Conservation (phyloP, 2,113 vertebrate species). For the Centropus bengalensis region DNA sequence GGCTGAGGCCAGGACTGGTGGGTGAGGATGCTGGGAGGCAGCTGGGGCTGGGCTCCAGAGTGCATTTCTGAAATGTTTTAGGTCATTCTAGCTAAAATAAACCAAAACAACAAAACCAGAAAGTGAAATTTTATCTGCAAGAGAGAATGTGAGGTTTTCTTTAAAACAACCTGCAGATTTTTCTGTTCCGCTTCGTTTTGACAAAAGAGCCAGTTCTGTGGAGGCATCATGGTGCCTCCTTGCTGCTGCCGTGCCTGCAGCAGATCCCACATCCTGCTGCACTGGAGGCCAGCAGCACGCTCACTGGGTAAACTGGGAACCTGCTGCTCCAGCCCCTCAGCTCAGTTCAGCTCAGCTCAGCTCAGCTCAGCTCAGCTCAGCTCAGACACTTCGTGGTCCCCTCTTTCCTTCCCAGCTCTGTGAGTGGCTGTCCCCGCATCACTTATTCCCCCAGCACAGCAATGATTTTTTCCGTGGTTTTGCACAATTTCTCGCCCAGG, state of each 20-base stretch:
- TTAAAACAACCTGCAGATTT: background rate
- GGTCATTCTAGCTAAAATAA: constrained; percentile 28
- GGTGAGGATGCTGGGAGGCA: background rate
- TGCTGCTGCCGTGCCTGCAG: background rate
- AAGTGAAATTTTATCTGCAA: background rate
- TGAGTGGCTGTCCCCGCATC: accelerated
- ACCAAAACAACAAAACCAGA: constrained; percentile 5
- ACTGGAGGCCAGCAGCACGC: background rate
- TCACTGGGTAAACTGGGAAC: background rate
- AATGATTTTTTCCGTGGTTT: background rate
- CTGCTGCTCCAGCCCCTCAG: accelerated
- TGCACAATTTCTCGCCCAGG: background rate
- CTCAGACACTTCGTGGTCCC: accelerated
- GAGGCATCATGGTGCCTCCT: background rate
- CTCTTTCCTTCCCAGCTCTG: background rate
- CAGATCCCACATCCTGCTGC: background rate
- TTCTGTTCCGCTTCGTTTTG: background rate
- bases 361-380: accelerated
- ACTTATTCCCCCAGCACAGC: background rate
- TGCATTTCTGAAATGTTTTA: constrained; percentile 40
- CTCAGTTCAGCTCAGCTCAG: accelerated
- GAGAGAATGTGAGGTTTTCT: background rate
- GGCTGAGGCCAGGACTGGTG: background rate
- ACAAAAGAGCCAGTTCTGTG: background rate
- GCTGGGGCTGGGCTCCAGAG: background rate